Evolutionary conservation across 2,888 invertebrate genomes (phyloP), one percentile per base, ranked within the genome.

Genomic region (Cephus rjabovi): DNA sequence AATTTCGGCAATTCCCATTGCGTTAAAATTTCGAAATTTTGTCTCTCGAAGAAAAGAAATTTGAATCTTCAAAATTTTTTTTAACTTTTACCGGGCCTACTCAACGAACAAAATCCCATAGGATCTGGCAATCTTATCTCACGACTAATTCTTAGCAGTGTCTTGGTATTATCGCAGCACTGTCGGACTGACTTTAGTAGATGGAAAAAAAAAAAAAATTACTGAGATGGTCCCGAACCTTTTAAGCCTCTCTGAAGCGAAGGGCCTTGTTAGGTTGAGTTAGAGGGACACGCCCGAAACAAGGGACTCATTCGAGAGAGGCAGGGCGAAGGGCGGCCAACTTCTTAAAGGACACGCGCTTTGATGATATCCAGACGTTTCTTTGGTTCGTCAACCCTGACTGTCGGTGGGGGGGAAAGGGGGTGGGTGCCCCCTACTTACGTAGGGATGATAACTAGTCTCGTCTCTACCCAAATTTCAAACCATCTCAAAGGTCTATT

Each of bases 251-350:
- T 70, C 33, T 1, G 71, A 81, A 86, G 82, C 79, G 74, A 75
- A 74, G 73, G 75, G 71, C 76, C 78, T 80, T 76, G 79, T 81
- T 71, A 74, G 80, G 77, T 83, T 80, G 74, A 70, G 79, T 81
- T 85, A 81, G 82, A 69, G 70, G 77, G 80, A 79, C 76, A 74
- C 76, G 78, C 76, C 69, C 74, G 78, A 76, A 74, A 85, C 71
- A 71, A 71, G 71, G 71, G 71, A 34, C 71, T 34, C 71, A 33
- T 71, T 71, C 71, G 71, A 56, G 9, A 56, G 15, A 56, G 23
- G 23, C 56, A 56, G 56, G 23, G 71, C 71, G 33, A 12, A 34
- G 71, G 33, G 71, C 71, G 71, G 71, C 33, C 1, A 15, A 71
- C 31, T 12, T 71, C 71, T 71, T 34, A 71, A 71, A 71, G 71